These are phyloP conservation scores for Iselma pallidipennis DNA, from an alignment of 2,888 invertebrate species.

Conservation along the genomic window DNA sequence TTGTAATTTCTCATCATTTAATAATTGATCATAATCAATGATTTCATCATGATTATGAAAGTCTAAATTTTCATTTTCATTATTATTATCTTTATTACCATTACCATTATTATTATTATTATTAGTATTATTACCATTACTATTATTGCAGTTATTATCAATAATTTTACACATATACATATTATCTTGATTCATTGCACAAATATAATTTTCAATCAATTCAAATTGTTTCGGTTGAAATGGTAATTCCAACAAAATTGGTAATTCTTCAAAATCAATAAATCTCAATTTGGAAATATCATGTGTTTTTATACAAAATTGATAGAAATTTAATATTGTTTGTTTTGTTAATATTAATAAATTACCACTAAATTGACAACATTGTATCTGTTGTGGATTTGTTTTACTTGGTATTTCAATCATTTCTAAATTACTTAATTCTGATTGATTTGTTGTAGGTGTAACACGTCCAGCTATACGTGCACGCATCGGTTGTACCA, in stretches of 20 bases:
- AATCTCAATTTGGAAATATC: slow-evolving; percentile 70
- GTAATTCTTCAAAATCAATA: slow-evolving; percentile 70
- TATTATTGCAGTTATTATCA: slow-evolving; percentile 10
- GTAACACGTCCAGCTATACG: slow-evolving; percentile 76
- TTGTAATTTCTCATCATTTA: slow-evolving; percentile 44
- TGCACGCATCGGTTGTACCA: slow-evolving; percentile 65
- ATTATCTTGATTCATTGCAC: slow-evolving; percentile 64
- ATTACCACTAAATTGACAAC: slow-evolving; percentile 63
- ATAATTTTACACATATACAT: slow-evolving; percentile 66
- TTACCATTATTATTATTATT: slow-evolving; percentile 22
- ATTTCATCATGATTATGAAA: slow-evolving; percentile 33
- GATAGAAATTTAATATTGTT: slow-evolving; percentile 57
- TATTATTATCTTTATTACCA: slow-evolving; percentile 27
- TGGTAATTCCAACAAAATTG: slow-evolving; percentile 66
- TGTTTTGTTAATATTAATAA: slow-evolving; percentile 53
- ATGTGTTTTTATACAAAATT: slow-evolving; percentile 67
- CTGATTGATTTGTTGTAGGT: slow-evolving; percentile 67
- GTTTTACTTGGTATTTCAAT: slow-evolving; percentile 69
- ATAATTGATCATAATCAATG: slow-evolving; percentile 49
- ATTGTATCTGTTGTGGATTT: slow-evolving; percentile 60
- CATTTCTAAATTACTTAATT: slow-evolving; percentile 68
- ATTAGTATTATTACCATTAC: too few relatives aligned
- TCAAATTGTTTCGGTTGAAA: slow-evolving; percentile 65
- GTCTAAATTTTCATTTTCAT: slow-evolving; percentile 21
- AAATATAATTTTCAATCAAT: slow-evolving; percentile 70